Base-by-base conservation (phyloP, 2,888 invertebrate genomes). In the Crematogaster levior region DNA sequence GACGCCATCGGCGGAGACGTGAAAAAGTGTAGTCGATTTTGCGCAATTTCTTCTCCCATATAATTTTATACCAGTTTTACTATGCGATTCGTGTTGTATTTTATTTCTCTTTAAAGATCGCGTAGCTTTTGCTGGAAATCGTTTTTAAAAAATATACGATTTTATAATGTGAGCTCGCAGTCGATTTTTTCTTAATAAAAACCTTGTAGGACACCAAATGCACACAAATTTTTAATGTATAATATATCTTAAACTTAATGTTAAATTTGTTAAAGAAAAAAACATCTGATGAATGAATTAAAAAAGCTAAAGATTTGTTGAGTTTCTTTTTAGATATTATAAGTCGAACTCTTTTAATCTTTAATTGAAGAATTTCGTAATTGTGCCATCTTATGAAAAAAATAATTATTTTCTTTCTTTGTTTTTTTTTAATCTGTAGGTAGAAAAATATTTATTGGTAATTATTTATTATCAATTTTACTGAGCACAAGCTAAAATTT, bases 21-120 rank as follows among this genome's bases (percentile, higher is more conserved):
- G 66, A 73, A 83, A 51, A 83, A 34, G 61, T 37, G 56, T 73
- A 51, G 60, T 48, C 84, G 82, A 53, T 83, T 77, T 82, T 43
- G 51, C 56, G 51, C 58, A 56, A 77, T 58, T 83, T 68, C 77
- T 83, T 81, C 65, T 58, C 46, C 27, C n/a, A 18, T 18, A 79
- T 79, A 70, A 79, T 79, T 79, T 40, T 24, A 58, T 6, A n/a
- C n/a, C 70, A 18, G 43, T 70, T 77, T 56, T 58, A 34, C 56
- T n/a, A n/a, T n/a, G n/a, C 21, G 60, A 63, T 66, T 70, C 70
- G 15, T 18, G 21, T 68, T 58, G 12, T 56, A 30, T 27, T 30
- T 30, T 27, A 34, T 34, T 70, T 30, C 56, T n/a, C 46, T 70
- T 56, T 34, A 56, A 79, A 58, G 37, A 68, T 30, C 3, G 21